Percentiles rank a stretch among this genome's conserved stretches.
phyloP scores from a whole-genome alignment of 2,797 vertebrate species.

The Sibirionetta formosa region DNA sequence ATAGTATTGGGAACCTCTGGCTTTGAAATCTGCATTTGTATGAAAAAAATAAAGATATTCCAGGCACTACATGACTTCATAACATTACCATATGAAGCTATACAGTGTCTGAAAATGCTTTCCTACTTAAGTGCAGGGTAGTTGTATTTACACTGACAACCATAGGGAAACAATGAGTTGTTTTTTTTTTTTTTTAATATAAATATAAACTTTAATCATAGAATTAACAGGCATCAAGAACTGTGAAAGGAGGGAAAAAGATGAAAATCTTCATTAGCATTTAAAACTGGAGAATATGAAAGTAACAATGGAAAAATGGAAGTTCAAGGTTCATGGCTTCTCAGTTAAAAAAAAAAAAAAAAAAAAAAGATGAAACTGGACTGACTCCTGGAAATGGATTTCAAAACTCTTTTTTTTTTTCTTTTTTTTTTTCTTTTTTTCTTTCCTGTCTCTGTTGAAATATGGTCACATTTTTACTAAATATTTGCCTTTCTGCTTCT shows the following conservation, averaged over 20 bases:
- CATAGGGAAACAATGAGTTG: neutral
- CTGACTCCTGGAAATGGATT: neutral
- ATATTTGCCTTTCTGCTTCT: neutral
- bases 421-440: neutral
- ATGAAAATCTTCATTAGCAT: neutral
- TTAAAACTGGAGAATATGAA: neutral
- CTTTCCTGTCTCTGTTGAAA: neutral
- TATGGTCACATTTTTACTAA: neutral
- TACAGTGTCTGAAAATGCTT: neutral
- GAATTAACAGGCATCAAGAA: neutral
- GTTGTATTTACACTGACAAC: neutral
- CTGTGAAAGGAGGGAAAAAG: neutral
- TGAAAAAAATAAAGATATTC: neutral
- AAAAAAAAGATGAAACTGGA: neutral
- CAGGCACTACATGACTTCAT: neutral
- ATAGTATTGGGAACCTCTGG: neutral
- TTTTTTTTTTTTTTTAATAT: neutral
- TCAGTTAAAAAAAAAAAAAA: neutral
- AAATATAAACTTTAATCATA: neutral
- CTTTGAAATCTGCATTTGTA: neutral
- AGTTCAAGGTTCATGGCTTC: fast-evolving
- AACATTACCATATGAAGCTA: neutral
- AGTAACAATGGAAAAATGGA: neutral
- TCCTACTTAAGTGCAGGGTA: neutral
- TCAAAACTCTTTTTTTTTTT: neutral